phyloP scores from a whole-genome alignment of 2,797 vertebrate genomes.

The Gymnopithys bicolor region DNA sequence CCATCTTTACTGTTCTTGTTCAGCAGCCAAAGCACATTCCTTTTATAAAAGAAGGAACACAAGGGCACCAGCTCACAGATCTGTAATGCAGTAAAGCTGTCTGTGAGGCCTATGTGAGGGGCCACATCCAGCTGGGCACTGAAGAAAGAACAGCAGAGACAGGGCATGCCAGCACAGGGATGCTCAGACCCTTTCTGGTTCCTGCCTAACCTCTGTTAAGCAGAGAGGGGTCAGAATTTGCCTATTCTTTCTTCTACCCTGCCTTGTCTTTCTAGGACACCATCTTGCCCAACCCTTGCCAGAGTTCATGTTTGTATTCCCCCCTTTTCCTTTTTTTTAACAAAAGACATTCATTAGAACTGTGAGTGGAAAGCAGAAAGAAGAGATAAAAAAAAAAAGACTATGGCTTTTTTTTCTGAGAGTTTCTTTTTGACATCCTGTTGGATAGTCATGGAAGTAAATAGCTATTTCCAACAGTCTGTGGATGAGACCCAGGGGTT shows the following conservation, averaged over 20 bases:
- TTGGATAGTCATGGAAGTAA: background rate
- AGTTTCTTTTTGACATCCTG: background rate
- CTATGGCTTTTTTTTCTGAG: background rate
- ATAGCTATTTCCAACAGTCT: background rate
- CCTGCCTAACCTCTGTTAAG: background rate
- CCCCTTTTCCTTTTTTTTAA: background rate
- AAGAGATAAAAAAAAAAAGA: background rate
- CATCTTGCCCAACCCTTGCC: background rate
- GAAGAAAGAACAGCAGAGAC: background rate
- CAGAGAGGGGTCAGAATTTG: background rate
- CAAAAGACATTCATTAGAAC: background rate
- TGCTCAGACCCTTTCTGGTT: background rate
- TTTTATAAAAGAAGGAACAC: conserved; percentile 17
- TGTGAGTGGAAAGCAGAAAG: background rate
- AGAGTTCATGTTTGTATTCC: background rate
- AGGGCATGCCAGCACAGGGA: background rate
- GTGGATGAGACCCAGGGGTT: background rate
- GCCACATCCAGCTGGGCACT: background rate
- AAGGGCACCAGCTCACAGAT: conserved; percentile 28
- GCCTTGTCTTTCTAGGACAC: background rate
- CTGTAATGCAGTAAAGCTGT: background rate
- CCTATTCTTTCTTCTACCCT: background rate
- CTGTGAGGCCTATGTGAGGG: background rate
- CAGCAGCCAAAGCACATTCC: conserved; percentile 57
- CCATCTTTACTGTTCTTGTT: conserved; percentile 46